These are phyloP conservation scores for Sebastiscus albofasciatus DNA, from an alignment of 2,797 vertebrate species.

Conservation along the genomic window DNA sequence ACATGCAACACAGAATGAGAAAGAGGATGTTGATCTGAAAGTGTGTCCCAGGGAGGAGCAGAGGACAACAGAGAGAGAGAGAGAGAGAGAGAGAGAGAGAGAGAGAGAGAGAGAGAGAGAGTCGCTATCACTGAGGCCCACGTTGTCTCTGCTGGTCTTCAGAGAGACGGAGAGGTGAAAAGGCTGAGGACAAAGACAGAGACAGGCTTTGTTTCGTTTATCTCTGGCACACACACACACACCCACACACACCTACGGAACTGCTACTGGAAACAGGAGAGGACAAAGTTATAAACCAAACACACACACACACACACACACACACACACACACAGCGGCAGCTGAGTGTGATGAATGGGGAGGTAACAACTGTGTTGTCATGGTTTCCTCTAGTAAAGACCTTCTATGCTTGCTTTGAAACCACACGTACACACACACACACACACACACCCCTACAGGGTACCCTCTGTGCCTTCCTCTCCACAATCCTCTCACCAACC, in stretches of 20 bases:
- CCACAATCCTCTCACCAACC: slow-evolving; percentile 19
- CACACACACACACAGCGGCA: not conserved
- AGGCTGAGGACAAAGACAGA: slow-evolving; percentile 53
- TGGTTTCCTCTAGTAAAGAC: slow-evolving; percentile 37
- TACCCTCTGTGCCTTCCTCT: slow-evolving; percentile 14
- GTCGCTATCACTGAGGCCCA: slow-evolving; percentile 40
- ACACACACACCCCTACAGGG: slow-evolving; percentile 9
- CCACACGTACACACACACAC: not conserved
- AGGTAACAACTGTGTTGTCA: slow-evolving; percentile 40
- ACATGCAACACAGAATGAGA: not conserved
- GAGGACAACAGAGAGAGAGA: not conserved
- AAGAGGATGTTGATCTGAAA: slow-evolving; percentile 14
- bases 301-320: slow-evolving; percentile 4
- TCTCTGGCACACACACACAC: slow-evolving; percentile 19
- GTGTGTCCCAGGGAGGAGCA: not conserved
- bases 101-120: not conserved
- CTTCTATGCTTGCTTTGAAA: slow-evolving; percentile 11
- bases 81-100: not conserved
- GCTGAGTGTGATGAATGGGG: slow-evolving; percentile 30
- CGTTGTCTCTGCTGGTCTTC: slow-evolving; percentile 26
- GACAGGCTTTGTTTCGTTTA: slow-evolving; percentile 57
- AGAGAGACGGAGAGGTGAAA: slow-evolving; percentile 34
- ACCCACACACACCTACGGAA: not conserved
- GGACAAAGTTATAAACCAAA: slow-evolving; percentile 24
- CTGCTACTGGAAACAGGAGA: not conserved